A percentile compares a stretch with the other conserved stretches of the same genome.
phyloP scores from a whole-genome alignment of 2,797 vertebrate species.

The Morelia viridis region DNA sequence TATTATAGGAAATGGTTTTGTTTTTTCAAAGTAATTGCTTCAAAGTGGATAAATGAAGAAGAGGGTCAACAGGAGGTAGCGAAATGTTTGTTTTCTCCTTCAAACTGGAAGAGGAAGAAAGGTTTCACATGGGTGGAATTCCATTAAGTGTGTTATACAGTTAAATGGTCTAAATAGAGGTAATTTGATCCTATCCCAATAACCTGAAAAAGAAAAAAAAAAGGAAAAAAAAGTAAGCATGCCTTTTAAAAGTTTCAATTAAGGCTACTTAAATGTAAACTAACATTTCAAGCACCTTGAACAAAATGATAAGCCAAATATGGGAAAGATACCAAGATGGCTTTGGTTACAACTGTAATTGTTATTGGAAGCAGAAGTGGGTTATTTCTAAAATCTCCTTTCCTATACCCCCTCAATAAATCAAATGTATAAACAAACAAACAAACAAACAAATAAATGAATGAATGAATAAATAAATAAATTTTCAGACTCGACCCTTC shows the following conservation, averaged over 20 bases:
- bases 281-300: slow-evolving; percentile 1
- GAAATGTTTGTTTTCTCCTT: slow-evolving; percentile 11
- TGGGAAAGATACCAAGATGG: background rate
- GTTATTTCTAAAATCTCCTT: background rate
- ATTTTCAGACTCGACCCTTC: background rate
- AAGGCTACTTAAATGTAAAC: background rate
- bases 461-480: no score
- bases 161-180: slow-evolving; percentile 6
- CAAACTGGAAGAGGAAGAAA: background rate
- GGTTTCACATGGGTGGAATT: background rate
- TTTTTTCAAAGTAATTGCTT: slow-evolving; percentile 5
- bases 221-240: background rate
- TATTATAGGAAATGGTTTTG: background rate
- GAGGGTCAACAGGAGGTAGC: background rate
- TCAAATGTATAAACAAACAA: no score
- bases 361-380: background rate
- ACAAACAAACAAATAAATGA: no score
- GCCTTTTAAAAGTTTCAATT: background rate
- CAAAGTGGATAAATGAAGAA: background rate
- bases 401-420: background rate
- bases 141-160: background rate
- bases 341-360: slow-evolving; percentile 7
- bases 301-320: background rate
- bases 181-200: background rate
- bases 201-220: background rate